Evolutionary conservation across 2,113 vertebrate genomes (phyloP).

Genomic region (Mesembrinibis cayennensis): DNA sequence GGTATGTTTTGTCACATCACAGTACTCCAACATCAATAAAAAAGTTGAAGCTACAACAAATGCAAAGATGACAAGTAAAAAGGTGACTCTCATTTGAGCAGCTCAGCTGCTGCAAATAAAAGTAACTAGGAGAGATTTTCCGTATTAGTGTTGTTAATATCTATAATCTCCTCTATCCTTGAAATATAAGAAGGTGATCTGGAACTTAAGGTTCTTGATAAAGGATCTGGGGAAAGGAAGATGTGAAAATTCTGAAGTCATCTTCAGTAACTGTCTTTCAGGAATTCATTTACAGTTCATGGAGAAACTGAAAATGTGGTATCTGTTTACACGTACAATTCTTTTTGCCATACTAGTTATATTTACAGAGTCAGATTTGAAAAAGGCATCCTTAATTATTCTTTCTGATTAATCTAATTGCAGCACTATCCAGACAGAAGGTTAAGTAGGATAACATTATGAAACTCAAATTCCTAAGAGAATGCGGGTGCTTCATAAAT

Average conservation of each 20-base stretch:
- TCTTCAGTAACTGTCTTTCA: neutral
- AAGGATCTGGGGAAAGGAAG: neutral
- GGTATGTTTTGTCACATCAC: neutral
- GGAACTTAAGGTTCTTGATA: neutral
- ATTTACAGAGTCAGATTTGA: neutral
- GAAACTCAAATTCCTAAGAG: neutral
- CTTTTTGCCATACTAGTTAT: neutral
- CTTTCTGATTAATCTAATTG: constrained; percentile 8
- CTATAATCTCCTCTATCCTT: neutral
- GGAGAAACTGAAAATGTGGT: neutral
- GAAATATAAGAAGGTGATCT: neutral
- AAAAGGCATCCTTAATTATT: neutral
- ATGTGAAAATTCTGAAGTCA: neutral
- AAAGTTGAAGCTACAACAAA: neutral
- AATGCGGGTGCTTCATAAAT: neutral
- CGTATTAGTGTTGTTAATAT: neutral
- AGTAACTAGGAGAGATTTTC: neutral
- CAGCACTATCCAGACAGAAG: neutral
- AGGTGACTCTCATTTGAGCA: neutral
- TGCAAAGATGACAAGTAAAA: neutral
- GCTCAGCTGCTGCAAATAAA: neutral
- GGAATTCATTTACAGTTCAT: neutral
- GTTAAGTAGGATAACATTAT: neutral
- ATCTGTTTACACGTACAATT: neutral
- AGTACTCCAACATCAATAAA: neutral